Evolutionary conservation across 37 sponge, comb jelly and placozoan species (phyloP).

Genomic region (Theonella swinhoei): DNA sequence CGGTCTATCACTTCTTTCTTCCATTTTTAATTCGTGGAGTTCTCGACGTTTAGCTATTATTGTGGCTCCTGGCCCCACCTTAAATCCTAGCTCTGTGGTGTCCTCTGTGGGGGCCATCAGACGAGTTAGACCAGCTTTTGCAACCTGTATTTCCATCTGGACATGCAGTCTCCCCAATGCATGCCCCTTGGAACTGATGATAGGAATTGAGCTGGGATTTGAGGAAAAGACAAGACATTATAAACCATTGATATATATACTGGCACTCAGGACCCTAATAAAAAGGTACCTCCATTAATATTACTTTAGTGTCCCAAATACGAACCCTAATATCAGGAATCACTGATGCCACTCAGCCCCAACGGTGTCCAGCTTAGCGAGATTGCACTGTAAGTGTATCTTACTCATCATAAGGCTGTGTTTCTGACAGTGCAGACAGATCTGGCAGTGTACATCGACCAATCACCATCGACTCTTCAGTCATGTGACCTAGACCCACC

Average conservation of each 20-base stretch:
- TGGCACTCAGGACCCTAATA: no score
- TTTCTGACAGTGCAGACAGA: constrained; percentile 19
- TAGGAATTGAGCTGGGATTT: neutral
- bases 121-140: neutral
- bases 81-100: neutral
- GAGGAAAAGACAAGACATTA: neutral
- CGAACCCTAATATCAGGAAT: no score
- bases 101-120: neutral
- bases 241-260: no score
- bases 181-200: neutral
- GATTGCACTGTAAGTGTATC: neutral
- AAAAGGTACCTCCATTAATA: no score
- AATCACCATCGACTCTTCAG: constrained; percentile 59
- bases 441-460: constrained; percentile 47
- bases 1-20: neutral
- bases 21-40: no score
- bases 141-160: neutral
- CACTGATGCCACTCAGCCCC: no score
- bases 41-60: neutral
- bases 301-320: no score
- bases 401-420: neutral
- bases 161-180: neutral
- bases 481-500: constrained; percentile 67
- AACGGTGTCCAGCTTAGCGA: no score
- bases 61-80: constrained; percentile 12